Base-by-base conservation (phyloP, 2,888 invertebrate species). In the Heteromyza rotundicornis region DNA sequence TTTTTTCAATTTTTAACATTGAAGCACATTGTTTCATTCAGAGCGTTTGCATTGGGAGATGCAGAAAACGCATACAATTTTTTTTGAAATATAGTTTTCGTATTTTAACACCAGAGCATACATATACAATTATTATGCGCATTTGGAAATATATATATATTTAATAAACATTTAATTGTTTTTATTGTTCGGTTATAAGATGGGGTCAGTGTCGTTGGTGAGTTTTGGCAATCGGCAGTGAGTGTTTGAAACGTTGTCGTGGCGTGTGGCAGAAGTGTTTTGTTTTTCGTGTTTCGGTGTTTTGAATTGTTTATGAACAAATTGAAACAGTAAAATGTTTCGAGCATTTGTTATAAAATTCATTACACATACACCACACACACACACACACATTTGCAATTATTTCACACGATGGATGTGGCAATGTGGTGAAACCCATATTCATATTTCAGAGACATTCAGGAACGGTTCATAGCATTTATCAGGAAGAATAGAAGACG, bases 171-270 rank as follows among this genome's bases (percentile, higher is more conserved):
- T 59, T 62, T 60, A 57, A 62, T 56, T 60, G 59, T 62, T 60
- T 63, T 55, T 40, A 19, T 52, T 50, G 53, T 51, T 19, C 56
- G 50, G 50, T 62, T 66, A 64, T 64, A 64, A 64, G 64, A 64
- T 53, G 24, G 23, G n/a, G 60, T 66, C 64, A 60, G 19, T 55
- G 52, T 66, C 62, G 66, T 64, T 57, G 59, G 65, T 51, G 57
- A 50, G 47, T 49, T 27, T 52, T 56, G 65, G 63, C 65, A 65
- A 65, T 65, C 63, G 57, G 16, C 61, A 54, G 47, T 47, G 47
- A 47, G 47, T 47, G 47, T 47, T 19, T 47, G 47, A 47, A 47
- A 47, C 20, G 47, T 47, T 47, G 47, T 19, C 47, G 47, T 47
- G 47, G 47, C 47, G 47, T 47, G 47, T 17, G 47, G 20, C 47